These are phyloP conservation scores for Enteromius anoplus DNA, from an alignment of 2,797 vertebrate genomes.

Conservation along the genomic window DNA sequence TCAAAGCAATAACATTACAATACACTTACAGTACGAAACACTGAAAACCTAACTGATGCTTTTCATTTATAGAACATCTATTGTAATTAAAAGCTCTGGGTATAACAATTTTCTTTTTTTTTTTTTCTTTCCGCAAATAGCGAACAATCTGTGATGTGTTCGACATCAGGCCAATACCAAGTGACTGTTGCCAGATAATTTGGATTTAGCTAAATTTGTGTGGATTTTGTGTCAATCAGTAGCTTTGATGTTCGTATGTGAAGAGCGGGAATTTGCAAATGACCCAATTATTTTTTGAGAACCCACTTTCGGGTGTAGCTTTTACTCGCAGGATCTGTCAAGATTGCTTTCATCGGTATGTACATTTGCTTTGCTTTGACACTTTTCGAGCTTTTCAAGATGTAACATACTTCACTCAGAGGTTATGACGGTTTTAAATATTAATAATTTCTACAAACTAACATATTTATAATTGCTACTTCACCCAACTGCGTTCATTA, in stretches of 20 bases:
- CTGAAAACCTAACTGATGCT: not conserved
- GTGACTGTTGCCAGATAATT: slow-evolving; percentile 71
- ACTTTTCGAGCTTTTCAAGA: not conserved
- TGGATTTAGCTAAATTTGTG: slow-evolving; percentile 68
- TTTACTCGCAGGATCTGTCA: slow-evolving; percentile 1
- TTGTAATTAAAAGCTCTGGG: slow-evolving; percentile 1
- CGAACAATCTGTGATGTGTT: slow-evolving; percentile 35
- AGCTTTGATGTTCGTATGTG: slow-evolving; percentile 63
- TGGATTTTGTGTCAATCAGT: slow-evolving; percentile 73
- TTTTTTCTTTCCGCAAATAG: not conserved
- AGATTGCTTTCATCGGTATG: not conserved
- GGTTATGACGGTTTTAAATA: not conserved
- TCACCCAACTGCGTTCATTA: not conserved
- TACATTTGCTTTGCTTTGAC: not conserved
- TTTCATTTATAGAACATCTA: not conserved
- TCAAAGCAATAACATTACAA: not conserved
- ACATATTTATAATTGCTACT: not conserved
- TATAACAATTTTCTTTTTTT: not conserved
- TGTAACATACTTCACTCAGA: not conserved
- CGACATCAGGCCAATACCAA: slow-evolving; percentile 56
- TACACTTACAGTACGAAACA: not conserved
- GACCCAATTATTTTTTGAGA: slow-evolving; percentile 31
- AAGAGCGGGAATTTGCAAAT: slow-evolving; percentile 18
- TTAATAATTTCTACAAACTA: not conserved
- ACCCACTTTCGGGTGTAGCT: not conserved